Base-by-base conservation (phyloP, 2,113 vertebrate genomes). In the Baryphthengus martii region DNA sequence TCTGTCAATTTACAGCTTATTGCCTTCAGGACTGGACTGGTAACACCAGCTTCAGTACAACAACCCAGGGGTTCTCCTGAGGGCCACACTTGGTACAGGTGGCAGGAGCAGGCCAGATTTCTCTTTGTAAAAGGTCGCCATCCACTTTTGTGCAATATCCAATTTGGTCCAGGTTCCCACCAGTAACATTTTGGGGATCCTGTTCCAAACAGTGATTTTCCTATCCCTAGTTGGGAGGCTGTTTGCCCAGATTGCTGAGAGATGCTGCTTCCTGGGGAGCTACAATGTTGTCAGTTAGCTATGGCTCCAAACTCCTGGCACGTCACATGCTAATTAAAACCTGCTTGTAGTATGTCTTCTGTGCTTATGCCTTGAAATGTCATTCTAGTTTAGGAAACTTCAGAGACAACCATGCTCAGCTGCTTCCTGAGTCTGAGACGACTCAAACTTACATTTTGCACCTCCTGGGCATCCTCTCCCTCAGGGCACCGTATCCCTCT, bases 301-400 rank as follows among this genome's bases (percentile, higher is more conserved):
- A 74, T 72, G 88, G 61, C 39, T 93, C 49, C 82, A 88, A 58
- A 49, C 53, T 94, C 62, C 72, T 71, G 47, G 28, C 75, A 62
- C 0, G 0, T 83, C 82, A 77, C 42, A 56, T 1, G 1, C 79
- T 88, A 84, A 96, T 93, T 93, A 88, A 94, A 93, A 74, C 59
- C 86, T 92, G 76, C 50, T 90, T 92, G 71, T 88, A 73, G 75
- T 86, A 74, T 26, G 35, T 65, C 58, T 88, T 77, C 73, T 88
- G 55, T 50, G 53, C 45, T 90, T 73, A 31, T 17, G 73, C 56
- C 77, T 89, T 74, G 42, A 93, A 93, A 88, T 85, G 62, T 68
- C 67, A 70, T 62, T 83, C 63, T 80, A 28, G 37, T 74, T 89
- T 50, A 89, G 76, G 65, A 93, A 92, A 74, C 61, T 62, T 33